phyloP scores from a whole-genome alignment of 1,140 invertebrate genomes.

The Apocrypta bakeri region DNA sequence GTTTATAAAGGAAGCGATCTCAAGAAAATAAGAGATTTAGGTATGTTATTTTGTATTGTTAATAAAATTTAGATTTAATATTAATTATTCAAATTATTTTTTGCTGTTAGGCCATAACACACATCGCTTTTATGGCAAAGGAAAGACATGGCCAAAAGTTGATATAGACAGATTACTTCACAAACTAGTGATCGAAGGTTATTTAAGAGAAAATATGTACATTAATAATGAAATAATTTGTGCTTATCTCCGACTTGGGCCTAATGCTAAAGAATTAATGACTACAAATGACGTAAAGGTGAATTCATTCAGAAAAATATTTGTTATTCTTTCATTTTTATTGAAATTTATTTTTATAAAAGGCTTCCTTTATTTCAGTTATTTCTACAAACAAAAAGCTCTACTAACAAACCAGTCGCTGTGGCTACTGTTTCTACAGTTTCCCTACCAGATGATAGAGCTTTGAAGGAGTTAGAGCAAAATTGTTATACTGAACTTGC shows the following conservation, averaged over 20 bases:
- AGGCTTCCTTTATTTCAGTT: conserved; percentile 61
- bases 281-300: conserved; percentile 65
- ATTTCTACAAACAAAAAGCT: conserved; percentile 56
- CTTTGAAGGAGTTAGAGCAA: conserved; percentile 71
- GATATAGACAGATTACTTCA: conserved; percentile 89
- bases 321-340: conserved; percentile 12
- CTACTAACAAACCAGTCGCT: conserved; percentile 47
- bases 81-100: conserved; percentile 3
- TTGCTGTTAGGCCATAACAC: conserved; percentile 54
- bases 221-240: conserved; percentile 87
- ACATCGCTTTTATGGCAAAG: conserved; percentile 70
- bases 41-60: conserved; percentile 57
- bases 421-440: conserved; percentile 59
- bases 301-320: background rate
- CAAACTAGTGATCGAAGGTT: conserved; percentile 86
- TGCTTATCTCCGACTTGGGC: conserved; percentile 87
- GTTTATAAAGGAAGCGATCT: conserved; percentile 85
- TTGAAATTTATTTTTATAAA: background rate
- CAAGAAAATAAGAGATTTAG: conserved; percentile 77
- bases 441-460: conserved; percentile 63
- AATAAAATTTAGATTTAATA: background rate
- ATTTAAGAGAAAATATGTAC: conserved; percentile 85
- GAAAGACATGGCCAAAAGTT: conserved; percentile 79
- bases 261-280: conserved; percentile 76
- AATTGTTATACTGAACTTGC: conserved; percentile 76